Evolutionary conservation across 2,888 invertebrate genomes (phyloP), one percentile per base, ranked within the genome.

Genomic region (Dioctria rufipes): DNA sequence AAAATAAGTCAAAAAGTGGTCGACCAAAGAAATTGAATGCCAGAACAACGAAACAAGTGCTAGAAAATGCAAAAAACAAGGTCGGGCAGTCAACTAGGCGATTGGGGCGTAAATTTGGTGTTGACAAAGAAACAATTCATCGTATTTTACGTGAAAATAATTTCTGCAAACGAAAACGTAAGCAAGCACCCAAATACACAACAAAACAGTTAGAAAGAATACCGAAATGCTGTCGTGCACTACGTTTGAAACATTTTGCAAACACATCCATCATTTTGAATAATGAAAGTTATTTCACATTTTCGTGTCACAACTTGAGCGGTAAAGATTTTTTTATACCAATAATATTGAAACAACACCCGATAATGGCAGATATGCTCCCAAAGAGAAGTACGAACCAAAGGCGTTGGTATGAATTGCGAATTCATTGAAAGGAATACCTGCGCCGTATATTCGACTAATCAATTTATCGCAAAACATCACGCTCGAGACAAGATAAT

Each of bases 101-200:
- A 1, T 40, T 65, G 42, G 65, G 65, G 37, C 65, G 65, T 42
- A 65, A 65, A 65, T 65, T 65, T 65, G 5, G 11, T 11, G 42
- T 65, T 65, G 5, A 3, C 9, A 39, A 65, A 6, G 65, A 39
- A 3, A 65, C 65, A 65, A 40, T 65, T 40, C 65, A 42, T 39
- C 39, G 42, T 39, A 65, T 40, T 65, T 65, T 65, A 11, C 11
- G 42, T 3, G 9, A 40, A 65, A 65, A 65, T 65, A 39, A 40
- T 40, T 9, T 65, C 6, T 13, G 11, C 2, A 40, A 40, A 9
- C 39, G 42, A 11, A 54, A 54, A 54, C 54, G 54, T 11, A 54
- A 11, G 54, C 6, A 2, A 54, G 11, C 54, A 0, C n/a, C 54
- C 54, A 54, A 54, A 54, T 2, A 54, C 54, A 3, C n/a, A 54